Evolutionary conservation across 2,113 vertebrate species (phyloP).

Genomic region (Zosterops hypoxanthus): DNA sequence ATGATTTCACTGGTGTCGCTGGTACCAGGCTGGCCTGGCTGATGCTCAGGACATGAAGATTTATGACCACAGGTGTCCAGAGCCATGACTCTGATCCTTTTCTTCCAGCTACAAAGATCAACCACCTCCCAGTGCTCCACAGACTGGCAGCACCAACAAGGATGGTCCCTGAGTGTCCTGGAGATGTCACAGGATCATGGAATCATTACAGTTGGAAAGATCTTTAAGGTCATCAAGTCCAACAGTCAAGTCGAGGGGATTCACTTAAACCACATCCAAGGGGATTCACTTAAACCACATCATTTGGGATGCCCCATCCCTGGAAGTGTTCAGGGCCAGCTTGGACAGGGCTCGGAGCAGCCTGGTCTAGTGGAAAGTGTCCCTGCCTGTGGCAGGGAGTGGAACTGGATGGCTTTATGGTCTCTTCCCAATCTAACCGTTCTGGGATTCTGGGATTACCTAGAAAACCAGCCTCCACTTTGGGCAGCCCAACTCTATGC

Average conservation of each 20-base stretch:
- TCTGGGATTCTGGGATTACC: not conserved
- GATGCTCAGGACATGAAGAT: rapidly evolving
- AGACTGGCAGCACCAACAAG: not conserved
- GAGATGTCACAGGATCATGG: not conserved
- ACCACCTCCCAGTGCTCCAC: not conserved
- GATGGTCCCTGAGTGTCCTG: not conserved
- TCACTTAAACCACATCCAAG: not conserved
- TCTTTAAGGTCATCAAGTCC: not conserved
- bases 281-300: not conserved
- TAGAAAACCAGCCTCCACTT: not conserved
- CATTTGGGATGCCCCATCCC: not conserved
- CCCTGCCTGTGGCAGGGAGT: not conserved
- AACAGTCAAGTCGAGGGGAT: not conserved
- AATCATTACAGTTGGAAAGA: not conserved
- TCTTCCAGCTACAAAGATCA: not conserved
- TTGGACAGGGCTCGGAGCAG: rapidly evolving
- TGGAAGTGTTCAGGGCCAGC: not conserved
- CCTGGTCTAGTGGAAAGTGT: not conserved
- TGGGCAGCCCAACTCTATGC: not conserved
- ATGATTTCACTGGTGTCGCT: not conserved
- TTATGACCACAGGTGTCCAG: not conserved
- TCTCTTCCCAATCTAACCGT: not conserved
- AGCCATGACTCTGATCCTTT: not conserved
- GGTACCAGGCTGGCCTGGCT: not conserved
- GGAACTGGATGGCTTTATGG: too few relatives aligned